Conservation (phyloP, 2,113 vertebrate genomes). For the Lepidothrix coronata region DNA sequence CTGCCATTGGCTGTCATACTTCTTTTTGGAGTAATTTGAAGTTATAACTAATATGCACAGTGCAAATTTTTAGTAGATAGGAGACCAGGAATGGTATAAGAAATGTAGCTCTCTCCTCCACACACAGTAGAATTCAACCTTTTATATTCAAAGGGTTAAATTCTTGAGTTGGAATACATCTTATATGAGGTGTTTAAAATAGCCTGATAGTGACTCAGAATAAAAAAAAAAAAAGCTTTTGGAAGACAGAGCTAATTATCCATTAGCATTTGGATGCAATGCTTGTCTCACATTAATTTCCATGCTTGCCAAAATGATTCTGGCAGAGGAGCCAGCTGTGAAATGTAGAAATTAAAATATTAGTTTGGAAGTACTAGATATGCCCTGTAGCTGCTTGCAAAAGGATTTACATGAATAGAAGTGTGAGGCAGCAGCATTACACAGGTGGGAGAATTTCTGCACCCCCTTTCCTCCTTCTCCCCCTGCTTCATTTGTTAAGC, state of each 20-base stretch:
- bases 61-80: neutral
- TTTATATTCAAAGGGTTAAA: neutral
- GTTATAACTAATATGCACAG: neutral
- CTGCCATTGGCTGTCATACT: neutral
- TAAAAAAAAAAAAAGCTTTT: neutral
- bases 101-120: neutral
- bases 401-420: neutral
- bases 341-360: slow-evolving; percentile 47
- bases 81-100: neutral
- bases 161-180: neutral
- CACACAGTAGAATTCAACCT: neutral
- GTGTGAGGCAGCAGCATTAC: neutral
- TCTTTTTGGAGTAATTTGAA: neutral
- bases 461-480: neutral
- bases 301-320: slow-evolving; percentile 45
- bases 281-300: neutral
- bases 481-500: neutral
- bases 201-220: neutral
- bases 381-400: neutral
- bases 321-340: slow-evolving; percentile 10
- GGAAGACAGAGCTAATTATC: slow-evolving; percentile 57
- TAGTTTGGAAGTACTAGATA: neutral
- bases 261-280: slow-evolving; percentile 39
- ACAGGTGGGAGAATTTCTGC: neutral
- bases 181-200: neutral